Evolutionary conservation across 1,140 invertebrate species (phyloP).

Genomic region (Pissodes strobi): DNA sequence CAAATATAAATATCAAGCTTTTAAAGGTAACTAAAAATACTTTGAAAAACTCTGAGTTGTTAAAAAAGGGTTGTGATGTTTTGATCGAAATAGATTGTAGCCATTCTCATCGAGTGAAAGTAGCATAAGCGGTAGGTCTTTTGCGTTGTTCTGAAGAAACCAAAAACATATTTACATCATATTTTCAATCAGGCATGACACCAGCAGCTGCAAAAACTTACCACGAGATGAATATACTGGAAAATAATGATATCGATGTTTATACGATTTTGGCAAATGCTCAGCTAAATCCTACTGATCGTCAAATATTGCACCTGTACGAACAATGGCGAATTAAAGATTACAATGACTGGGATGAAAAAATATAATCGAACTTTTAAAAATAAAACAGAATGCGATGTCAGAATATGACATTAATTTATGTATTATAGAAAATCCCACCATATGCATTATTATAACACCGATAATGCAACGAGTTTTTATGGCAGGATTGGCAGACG

Average conservation of each 20-base stretch:
- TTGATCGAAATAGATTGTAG: not conserved
- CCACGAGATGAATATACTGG: slow-evolving; percentile 5
- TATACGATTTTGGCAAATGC: not conserved
- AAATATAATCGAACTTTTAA: no score
- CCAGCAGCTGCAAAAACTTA: not conserved
- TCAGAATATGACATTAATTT: no score
- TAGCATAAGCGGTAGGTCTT: slow-evolving; percentile 2
- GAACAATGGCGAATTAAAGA: slow-evolving; percentile 10
- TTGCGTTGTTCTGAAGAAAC: slow-evolving; percentile 8
- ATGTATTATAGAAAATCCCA: no score
- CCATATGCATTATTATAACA: no score
- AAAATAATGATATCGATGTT: slow-evolving; percentile 1
- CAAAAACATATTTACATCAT: not conserved
- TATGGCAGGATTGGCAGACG: no score
- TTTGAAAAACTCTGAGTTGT: not conserved
- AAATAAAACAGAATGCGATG: no score
- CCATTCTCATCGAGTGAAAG: not conserved
- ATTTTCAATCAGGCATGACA: slow-evolving; percentile 15
- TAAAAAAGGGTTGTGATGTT: not conserved
- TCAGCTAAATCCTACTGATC: slow-evolving; percentile 9
- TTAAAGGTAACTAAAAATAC: not conserved
- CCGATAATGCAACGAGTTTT: no score
- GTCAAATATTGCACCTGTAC: slow-evolving; percentile 16
- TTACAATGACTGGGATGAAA: slow-evolving; percentile 2
- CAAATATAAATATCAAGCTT: not conserved